Conservation (phyloP, 2,797 vertebrate species). For the Oophaga sylvatica region DNA sequence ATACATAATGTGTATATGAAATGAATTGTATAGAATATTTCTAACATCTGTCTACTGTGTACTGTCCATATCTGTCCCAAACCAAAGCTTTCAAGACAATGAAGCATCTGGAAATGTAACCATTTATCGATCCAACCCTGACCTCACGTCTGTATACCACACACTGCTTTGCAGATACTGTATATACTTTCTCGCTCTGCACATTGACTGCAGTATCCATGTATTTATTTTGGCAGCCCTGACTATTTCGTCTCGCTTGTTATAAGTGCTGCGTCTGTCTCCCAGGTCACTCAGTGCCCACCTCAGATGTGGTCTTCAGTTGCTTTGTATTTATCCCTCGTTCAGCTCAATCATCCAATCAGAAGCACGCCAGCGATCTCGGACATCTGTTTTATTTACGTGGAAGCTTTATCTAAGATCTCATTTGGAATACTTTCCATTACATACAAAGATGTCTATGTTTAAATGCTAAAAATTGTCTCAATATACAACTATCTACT, state of each 20-base stretch:
- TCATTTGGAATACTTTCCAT: conserved; percentile 44
- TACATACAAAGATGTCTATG: conserved; percentile 15
- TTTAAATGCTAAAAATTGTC: conserved; percentile 12
- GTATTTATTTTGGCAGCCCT: conserved; percentile 49
- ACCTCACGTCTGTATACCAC: not conserved
- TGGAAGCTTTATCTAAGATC: conserved; percentile 27
- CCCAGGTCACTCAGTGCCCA: conserved; percentile 26
- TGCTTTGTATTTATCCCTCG: conserved; percentile 2
- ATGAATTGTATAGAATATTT: not conserved
- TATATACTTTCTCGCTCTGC: not conserved
- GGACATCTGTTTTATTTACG: conserved; percentile 16
- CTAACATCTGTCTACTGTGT: not conserved
- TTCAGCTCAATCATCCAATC: not conserved
- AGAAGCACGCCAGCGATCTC: not conserved
- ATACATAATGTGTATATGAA: too few relatives aligned
- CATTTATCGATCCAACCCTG: not conserved
- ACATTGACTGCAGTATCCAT: not conserved
- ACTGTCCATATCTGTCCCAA: not conserved
- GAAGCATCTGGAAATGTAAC: not conserved
- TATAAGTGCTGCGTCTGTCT: conserved; percentile 25
- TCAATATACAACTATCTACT: not conserved
- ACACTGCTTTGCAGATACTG: conserved; percentile 9
- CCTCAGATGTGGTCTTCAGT: conserved; percentile 43
- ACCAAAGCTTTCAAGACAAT: not conserved
- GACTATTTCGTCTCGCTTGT: conserved; percentile 28